Conservation (phyloP, 2,888 invertebrate species). For the Drosophila robusta region DNA sequence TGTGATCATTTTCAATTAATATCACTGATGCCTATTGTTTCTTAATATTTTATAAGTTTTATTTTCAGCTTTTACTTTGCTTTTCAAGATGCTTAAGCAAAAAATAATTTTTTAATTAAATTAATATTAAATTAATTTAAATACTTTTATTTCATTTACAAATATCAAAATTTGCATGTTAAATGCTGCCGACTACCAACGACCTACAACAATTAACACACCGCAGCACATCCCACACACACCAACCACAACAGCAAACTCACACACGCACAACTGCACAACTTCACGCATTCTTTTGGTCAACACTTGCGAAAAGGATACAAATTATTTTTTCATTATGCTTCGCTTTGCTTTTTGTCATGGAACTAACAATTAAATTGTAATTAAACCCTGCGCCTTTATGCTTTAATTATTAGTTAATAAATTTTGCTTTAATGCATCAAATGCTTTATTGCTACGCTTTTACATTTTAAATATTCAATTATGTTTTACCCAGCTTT, state of each 20-base stretch:
- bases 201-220: conserved; percentile 46
- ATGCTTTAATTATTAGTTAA: conserved; percentile 11
- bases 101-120: no score
- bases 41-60: conserved; percentile 16
- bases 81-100: conserved; percentile 8
- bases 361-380: conserved; percentile 49
- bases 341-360: conserved; percentile 60
- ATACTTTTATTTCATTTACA: conserved; percentile 47
- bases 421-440: conserved; percentile 33
- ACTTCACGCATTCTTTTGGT: conserved; percentile 38
- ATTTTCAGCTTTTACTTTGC: conserved; percentile 43
- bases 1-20: no score
- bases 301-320: conserved; percentile 29
- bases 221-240: conserved; percentile 46
- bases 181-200: conserved; percentile 33
- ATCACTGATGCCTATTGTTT: neutral
- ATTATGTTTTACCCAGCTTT: conserved; percentile 31
- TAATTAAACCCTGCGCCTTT: conserved; percentile 37
- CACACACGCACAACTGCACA: conserved; percentile 24
- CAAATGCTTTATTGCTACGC: conserved; percentile 41
- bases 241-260: conserved; percentile 22
- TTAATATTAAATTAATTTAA: conserved; percentile 28
- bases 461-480: conserved; percentile 4
- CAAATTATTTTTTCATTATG: conserved; percentile 32
- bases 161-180: conserved; percentile 71